Evolutionary conservation across 2,797 vertebrate species (phyloP).

Genomic region (Threskiornis aethiopicus): DNA sequence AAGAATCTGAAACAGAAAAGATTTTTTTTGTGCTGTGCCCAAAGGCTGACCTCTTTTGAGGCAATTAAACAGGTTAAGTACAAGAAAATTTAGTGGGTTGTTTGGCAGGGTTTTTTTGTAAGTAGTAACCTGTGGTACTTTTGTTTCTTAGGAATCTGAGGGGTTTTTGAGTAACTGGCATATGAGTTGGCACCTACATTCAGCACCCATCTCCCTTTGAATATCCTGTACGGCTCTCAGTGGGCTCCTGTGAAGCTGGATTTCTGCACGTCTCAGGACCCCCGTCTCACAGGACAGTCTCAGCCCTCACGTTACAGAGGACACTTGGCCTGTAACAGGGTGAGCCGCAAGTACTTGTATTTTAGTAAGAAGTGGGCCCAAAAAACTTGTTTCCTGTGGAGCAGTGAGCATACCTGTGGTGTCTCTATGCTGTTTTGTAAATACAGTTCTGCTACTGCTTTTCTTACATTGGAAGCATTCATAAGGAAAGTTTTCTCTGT

Average conservation of each 20-base stretch:
- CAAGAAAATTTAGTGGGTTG: not conserved
- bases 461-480: not conserved
- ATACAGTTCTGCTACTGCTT: not conserved
- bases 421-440: not conserved
- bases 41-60: not conserved
- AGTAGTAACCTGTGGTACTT: not conserved
- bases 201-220: not conserved
- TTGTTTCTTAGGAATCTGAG: not conserved
- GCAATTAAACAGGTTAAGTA: not conserved
- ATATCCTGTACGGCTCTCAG: not conserved
- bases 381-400: not conserved
- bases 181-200: not conserved
- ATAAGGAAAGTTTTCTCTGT: not conserved
- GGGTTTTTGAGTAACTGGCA: not conserved
- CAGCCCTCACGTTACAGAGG: not conserved
- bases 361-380: not conserved
- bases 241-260: not conserved
- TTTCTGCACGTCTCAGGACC: not conserved
- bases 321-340: not conserved
- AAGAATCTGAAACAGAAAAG: not conserved
- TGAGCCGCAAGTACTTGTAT: not conserved
- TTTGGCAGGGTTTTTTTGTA: not conserved
- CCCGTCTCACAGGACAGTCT: not conserved
- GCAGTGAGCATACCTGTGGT: not conserved
- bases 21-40: not conserved